Conservation (phyloP, 2,113 vertebrate genomes). For the Ceyx margarethae region DNA sequence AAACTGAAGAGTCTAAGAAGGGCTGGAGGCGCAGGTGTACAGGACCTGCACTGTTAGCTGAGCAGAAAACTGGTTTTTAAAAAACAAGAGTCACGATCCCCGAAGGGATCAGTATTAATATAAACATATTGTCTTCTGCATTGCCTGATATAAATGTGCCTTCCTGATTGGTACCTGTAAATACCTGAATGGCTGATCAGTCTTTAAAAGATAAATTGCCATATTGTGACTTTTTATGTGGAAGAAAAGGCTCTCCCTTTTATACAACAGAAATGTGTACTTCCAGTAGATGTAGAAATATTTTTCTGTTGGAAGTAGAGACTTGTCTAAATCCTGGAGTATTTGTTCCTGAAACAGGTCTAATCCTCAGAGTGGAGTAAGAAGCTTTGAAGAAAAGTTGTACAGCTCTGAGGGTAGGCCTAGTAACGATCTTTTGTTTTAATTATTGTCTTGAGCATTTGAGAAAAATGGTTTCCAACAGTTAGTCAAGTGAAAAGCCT, state of each 20-base stretch:
- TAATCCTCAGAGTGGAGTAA: slow-evolving; percentile 61
- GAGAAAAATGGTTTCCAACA: slow-evolving; percentile 45
- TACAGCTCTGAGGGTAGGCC: slow-evolving; percentile 77
- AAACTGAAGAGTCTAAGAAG: slow-evolving; percentile 70
- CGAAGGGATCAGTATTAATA: neutral
- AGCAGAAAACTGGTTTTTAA: slow-evolving; percentile 82
- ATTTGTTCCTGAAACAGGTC: slow-evolving; percentile 56
- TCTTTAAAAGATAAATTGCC: neutral
- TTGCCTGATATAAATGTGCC: slow-evolving; percentile 20
- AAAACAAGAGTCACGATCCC: slow-evolving; percentile 77
- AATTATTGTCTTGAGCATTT: slow-evolving; percentile 69
- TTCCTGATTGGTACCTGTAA: slow-evolving; percentile 39
- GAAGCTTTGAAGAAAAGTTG: slow-evolving; percentile 71
- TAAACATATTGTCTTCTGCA: neutral
- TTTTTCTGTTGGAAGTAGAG: slow-evolving; percentile 75
- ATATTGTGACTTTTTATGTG: neutral
- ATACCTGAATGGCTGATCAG: neutral
- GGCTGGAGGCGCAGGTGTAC: neutral
- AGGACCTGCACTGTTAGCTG: slow-evolving; percentile 72
- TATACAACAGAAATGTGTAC: slow-evolving; percentile 75
- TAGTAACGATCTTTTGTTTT: slow-evolving; percentile 70
- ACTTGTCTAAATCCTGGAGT: slow-evolving; percentile 61
- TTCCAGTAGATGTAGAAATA: slow-evolving; percentile 71
- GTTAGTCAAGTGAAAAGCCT: slow-evolving; percentile 85
- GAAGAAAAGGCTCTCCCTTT: slow-evolving; percentile 77